phyloP scores from a whole-genome alignment of 2,113 vertebrate genomes.

The Nothoprocta perdicaria region DNA sequence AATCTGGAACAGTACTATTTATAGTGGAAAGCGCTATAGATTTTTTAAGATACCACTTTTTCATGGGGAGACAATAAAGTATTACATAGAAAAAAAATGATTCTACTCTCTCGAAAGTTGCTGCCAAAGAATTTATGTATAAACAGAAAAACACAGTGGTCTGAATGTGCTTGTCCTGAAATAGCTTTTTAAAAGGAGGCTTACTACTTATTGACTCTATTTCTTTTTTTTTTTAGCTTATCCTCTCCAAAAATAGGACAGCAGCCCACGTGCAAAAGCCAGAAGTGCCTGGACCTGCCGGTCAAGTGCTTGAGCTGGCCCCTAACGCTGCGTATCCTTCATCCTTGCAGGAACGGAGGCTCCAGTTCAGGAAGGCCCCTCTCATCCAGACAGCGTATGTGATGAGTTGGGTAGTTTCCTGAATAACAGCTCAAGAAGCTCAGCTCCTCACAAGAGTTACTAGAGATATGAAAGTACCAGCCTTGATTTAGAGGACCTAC shows the following conservation, averaged over 20 bases:
- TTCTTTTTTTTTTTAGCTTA: background rate
- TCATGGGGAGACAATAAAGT: slow-evolving; percentile 46
- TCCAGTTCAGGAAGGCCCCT: background rate
- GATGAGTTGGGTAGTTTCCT: background rate
- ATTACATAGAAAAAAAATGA: slow-evolving; percentile 9
- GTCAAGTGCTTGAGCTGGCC: slow-evolving; percentile 32
- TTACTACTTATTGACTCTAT: slow-evolving; percentile 21
- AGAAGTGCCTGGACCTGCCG: slow-evolving; percentile 34
- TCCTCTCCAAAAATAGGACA: background rate
- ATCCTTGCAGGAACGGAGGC: background rate
- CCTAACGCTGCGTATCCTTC: background rate
- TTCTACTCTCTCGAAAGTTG: slow-evolving; percentile 43
- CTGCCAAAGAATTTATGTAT: slow-evolving; percentile 69
- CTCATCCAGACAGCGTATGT: background rate
- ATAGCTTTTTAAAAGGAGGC: slow-evolving; percentile 47
- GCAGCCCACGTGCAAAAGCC: background rate
- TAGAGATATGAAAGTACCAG: background rate
- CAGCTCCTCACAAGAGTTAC: background rate
- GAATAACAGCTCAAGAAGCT: background rate
- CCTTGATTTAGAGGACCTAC: background rate
- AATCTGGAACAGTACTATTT: slow-evolving; percentile 53
- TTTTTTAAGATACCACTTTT: slow-evolving; percentile 59
- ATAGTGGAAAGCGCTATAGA: slow-evolving; percentile 45
- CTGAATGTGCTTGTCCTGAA: slow-evolving; percentile 63
- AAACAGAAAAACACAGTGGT: slow-evolving; percentile 39